Conservation (phyloP, 2,113 vertebrate species). For the Pandion haliaetus region DNA sequence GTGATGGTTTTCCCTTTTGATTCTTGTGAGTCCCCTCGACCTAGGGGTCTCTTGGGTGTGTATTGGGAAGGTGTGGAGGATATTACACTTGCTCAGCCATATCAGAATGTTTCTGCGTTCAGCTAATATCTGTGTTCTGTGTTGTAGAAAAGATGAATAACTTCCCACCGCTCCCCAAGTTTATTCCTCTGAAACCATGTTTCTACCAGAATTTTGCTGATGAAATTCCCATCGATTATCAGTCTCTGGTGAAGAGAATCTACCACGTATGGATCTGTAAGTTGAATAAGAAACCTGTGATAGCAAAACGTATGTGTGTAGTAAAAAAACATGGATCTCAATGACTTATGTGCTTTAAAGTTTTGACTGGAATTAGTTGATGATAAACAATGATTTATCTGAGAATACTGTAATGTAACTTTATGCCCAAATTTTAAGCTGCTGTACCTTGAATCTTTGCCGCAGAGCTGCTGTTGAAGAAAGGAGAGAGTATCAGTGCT, state of each 20-base stretch:
- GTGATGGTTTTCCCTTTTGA: neutral
- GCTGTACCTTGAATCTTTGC: neutral
- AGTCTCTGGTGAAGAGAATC: conserved; percentile 84
- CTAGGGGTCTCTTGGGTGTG: neutral
- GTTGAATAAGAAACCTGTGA: conserved; percentile 20
- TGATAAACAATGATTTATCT: neutral
- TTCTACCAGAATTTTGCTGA: conserved; percentile 94
- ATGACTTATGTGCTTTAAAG: neutral
- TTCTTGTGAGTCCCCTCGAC: neutral
- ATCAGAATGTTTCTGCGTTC: neutral
- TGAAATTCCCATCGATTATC: conserved; percentile 87
- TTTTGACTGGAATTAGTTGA: neutral
- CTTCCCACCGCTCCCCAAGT: conserved; percentile 88
- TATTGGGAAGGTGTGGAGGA: neutral
- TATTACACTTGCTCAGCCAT: neutral
- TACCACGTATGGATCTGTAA: conserved; percentile 94
- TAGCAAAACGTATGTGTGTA: neutral
- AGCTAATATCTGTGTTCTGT: neutral
- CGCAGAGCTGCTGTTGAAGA: neutral
- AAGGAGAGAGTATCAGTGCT: neutral
- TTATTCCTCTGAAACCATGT: conserved; percentile 89
- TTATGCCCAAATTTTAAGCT: neutral
- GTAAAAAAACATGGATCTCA: neutral
- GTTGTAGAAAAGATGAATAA: conserved; percentile 85
- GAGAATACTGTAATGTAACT: neutral